A percentile compares a stretch with the other conserved stretches of the same genome.
Conservation (phyloP, 1,140 invertebrate species). For the Pseudomyrmex flavicornis region DNA sequence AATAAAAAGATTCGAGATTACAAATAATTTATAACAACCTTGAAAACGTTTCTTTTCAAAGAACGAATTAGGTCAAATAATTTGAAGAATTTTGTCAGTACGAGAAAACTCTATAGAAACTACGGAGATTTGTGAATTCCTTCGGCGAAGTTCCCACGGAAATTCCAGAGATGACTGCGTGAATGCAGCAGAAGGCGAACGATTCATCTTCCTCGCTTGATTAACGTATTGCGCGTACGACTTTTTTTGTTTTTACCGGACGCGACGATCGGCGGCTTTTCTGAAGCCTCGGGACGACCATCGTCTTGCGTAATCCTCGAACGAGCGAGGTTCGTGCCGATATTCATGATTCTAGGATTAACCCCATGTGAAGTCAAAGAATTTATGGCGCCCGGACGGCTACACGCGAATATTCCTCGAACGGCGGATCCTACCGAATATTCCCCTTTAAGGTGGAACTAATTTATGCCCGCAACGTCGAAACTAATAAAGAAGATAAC, state of each 20-base stretch:
- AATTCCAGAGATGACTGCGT: background rate
- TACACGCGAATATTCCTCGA: conserved; percentile 53
- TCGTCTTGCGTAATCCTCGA: conserved; percentile 53
- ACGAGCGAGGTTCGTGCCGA: conserved; percentile 57
- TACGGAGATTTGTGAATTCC: conserved; percentile 27
- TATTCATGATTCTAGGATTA: conserved; percentile 63
- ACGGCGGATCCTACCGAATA: background rate
- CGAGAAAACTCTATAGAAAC: background rate
- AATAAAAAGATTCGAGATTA: background rate
- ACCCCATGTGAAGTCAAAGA: conserved; percentile 47
- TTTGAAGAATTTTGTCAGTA: background rate
- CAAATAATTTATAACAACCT: no score
- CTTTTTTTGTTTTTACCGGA: conserved; percentile 23
- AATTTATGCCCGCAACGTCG: conserved; percentile 37
- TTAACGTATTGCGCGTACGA: conserved; percentile 41
- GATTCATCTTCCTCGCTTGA: conserved; percentile 50
- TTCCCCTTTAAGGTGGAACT: conserved; percentile 20
- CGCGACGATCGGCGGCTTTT: conserved; percentile 27
- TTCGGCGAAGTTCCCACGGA: conserved; percentile 21
- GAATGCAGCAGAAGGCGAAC: conserved; percentile 25
- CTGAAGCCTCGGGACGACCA: conserved; percentile 1
- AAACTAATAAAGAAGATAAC: conserved; percentile 30
- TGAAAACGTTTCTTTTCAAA: no score
- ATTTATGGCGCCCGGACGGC: conserved; percentile 48
- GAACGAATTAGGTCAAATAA: no score